These are phyloP conservation scores for Malurus melanocephalus DNA, from an alignment of 2,113 vertebrate genomes.

Conservation along the genomic window DNA sequence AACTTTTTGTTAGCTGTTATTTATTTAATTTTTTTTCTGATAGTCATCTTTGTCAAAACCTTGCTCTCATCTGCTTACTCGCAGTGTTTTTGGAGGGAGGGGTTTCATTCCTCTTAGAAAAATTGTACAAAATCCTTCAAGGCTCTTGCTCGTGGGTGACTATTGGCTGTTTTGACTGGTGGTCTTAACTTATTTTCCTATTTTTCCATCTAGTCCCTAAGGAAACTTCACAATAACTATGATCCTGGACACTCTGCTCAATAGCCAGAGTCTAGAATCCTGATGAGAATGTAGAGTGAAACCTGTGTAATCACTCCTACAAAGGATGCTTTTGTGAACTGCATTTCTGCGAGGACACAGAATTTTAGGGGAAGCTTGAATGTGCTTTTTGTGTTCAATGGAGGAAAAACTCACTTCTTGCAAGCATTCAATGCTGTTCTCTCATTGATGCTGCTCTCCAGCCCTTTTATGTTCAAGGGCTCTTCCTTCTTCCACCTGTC, in stretches of 20 bases:
- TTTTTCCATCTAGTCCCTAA: background rate
- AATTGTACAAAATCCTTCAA: background rate
- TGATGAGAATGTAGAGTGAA: background rate
- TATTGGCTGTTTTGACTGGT: background rate
- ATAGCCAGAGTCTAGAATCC: background rate
- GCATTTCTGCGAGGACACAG: background rate
- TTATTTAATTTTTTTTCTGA: background rate
- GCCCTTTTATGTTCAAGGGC: background rate
- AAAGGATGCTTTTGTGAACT: background rate
- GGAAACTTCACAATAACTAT: background rate
- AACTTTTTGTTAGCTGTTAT: background rate
- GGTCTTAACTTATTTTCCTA: background rate
- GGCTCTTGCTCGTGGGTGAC: background rate
- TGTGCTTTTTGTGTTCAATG: background rate
- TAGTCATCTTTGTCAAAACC: background rate
- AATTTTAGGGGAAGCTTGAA: background rate
- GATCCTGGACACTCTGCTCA: background rate
- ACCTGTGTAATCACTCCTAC: background rate
- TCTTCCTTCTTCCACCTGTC: background rate
- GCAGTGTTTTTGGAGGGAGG: background rate
- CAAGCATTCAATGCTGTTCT: background rate
- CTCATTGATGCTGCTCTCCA: background rate
- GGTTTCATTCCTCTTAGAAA: background rate
- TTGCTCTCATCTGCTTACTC: background rate
- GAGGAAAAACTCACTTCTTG: background rate